Evolutionary conservation across 30 jellyfish, hydroid and myxozoan species (phyloP).

Genomic region (Morbakka virulenta): DNA sequence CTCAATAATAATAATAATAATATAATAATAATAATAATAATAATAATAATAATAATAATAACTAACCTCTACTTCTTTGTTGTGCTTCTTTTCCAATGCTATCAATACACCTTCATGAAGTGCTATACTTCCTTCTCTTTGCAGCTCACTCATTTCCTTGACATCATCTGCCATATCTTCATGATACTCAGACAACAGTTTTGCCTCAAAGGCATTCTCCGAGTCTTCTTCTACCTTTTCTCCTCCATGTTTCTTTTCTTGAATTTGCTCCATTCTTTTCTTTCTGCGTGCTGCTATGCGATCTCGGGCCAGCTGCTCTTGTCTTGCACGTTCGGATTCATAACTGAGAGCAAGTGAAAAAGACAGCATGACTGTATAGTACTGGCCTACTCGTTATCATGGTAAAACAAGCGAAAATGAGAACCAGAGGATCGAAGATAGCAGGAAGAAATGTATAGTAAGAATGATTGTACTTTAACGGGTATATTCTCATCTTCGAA

Average conservation of each 20-base stretch:
- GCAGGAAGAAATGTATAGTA: too few species aligned
- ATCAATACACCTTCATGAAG: conserved; percentile 58
- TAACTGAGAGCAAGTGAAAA: conserved; percentile 22
- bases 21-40: too few species aligned
- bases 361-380: too few species aligned
- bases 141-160: conserved; percentile 49
- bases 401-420: neutral
- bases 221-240: neutral
- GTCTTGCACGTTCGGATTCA: conserved; percentile 86
- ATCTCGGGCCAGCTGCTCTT: conserved; percentile 86
- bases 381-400: neutral
- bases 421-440: too few species aligned
- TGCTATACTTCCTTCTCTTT: conserved; percentile 87
- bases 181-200: conserved; percentile 40
- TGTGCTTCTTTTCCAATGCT: conserved; percentile 89
- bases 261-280: conserved; percentile 2
- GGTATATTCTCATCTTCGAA: too few species aligned
- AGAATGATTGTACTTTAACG: too few species aligned
- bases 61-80: conserved; percentile 68
- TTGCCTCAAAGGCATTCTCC: conserved; percentile 29
- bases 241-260: neutral
- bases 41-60: too few species aligned
- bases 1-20: too few species aligned
- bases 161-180: conserved; percentile 76
- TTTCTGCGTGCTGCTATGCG: conserved; percentile 70